Percentiles rank a stretch among this genome's conserved stretches.
These are phyloP conservation scores for Thereva nobilitata DNA, from an alignment of 2,888 invertebrate species.

Conservation along the genomic window DNA sequence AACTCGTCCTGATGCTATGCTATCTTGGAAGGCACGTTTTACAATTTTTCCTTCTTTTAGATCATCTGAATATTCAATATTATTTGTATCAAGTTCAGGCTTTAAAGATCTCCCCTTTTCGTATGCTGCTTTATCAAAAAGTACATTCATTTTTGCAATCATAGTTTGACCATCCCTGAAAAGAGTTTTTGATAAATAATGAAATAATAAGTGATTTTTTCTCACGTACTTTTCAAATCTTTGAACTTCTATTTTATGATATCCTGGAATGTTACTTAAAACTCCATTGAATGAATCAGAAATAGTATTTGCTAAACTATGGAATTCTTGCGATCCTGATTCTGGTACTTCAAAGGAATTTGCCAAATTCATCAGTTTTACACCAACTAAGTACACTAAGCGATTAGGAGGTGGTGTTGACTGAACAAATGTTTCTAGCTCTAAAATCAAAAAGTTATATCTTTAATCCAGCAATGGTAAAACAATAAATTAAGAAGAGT, in stretches of 20 bases:
- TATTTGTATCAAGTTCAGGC: slow-evolving; percentile 44
- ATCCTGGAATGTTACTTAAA: slow-evolving; percentile 70
- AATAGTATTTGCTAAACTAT: slow-evolving; percentile 69
- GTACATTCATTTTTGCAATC: slow-evolving; percentile 74
- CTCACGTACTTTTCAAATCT: slow-evolving; percentile 70
- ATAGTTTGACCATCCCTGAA: slow-evolving; percentile 58
- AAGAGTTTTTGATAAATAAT: not conserved
- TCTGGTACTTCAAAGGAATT: slow-evolving; percentile 76
- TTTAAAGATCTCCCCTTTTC: slow-evolving; percentile 64
- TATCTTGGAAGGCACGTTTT: slow-evolving; percentile 69
- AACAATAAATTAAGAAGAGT: not conserved
- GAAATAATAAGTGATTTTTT: not conserved
- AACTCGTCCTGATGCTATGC: slow-evolving; percentile 72
- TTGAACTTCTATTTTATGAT: slow-evolving; percentile 69
- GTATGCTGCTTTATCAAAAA: slow-evolving; percentile 71
- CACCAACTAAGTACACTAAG: slow-evolving; percentile 70
- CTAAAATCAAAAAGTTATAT: slow-evolving; percentile 42
- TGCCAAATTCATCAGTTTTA: slow-evolving; percentile 76
- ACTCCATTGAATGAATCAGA: slow-evolving; percentile 67
- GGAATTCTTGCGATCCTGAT: slow-evolving; percentile 73
- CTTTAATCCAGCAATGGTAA: not conserved
- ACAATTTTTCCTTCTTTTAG: slow-evolving; percentile 50
- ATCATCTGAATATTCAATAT: slow-evolving; percentile 44
- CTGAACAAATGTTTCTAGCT: slow-evolving; percentile 56
- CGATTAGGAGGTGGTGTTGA: slow-evolving; percentile 69